phyloP scores from a whole-genome alignment of 2,888 invertebrate genomes.

The Eupsilia transversa region DNA sequence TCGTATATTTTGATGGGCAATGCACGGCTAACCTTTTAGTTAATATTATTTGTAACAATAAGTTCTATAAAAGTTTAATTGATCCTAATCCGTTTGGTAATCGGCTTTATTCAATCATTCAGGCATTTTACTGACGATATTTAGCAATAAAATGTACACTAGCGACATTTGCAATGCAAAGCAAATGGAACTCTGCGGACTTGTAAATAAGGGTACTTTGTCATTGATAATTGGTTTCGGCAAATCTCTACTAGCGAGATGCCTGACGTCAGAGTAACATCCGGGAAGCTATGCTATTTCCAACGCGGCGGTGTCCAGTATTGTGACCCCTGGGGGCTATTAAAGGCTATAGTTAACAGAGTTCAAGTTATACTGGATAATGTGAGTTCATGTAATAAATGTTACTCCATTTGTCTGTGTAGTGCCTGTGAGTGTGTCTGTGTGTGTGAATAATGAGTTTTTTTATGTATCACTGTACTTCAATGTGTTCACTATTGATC shows the following conservation, averaged over 20 bases:
- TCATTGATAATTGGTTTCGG: slow-evolving; percentile 75
- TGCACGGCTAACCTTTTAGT: not conserved
- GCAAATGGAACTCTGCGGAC: slow-evolving; percentile 71
- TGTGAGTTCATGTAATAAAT: slow-evolving; percentile 43
- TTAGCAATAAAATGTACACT: slow-evolving; percentile 36
- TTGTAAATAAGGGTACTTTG: slow-evolving; percentile 74
- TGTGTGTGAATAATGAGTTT: slow-evolving; percentile 53
- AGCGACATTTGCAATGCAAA: slow-evolving; percentile 36
- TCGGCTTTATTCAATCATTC: slow-evolving; percentile 11
- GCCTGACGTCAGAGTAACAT: slow-evolving; percentile 86
- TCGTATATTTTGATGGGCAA: not conserved
- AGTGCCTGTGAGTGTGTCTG: slow-evolving; percentile 37
- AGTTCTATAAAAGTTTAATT: not conserved
- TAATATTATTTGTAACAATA: not conserved
- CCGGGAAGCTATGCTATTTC: slow-evolving; percentile 89
- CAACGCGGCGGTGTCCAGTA: slow-evolving; percentile 72
- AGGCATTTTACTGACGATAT: slow-evolving; percentile 32
- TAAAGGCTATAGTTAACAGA: slow-evolving; percentile 19
- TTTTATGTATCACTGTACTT: slow-evolving; percentile 59
- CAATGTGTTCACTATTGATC: slow-evolving; percentile 41
- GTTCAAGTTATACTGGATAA: slow-evolving; percentile 65
- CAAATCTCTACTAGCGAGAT: slow-evolving; percentile 83
- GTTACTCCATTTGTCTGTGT: slow-evolving; percentile 49
- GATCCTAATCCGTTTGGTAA: slow-evolving; percentile 3
- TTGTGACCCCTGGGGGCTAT: slow-evolving; percentile 51